Base-by-base conservation (phyloP, 2,113 vertebrate species). In the Platichthys stellatus region DNA sequence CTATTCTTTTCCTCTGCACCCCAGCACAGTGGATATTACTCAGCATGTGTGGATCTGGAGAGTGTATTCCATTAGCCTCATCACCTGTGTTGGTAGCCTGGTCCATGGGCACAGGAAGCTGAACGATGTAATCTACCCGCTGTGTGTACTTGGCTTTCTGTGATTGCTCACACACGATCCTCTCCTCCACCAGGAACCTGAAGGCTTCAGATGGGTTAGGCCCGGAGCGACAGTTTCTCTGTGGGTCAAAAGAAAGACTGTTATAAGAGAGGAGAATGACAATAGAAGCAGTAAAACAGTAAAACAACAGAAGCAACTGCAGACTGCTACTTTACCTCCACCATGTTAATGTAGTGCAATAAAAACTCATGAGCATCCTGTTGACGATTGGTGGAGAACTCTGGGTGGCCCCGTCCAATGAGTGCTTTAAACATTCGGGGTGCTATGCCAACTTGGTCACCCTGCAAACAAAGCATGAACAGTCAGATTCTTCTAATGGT, bases 331-430 rank as follows among this genome's bases (percentile, higher is more conserved):
- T 72, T 94, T 94, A 99, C 98, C 97, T 99, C 98, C 81, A 99
- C 97, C 97, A 99, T 98, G 93, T 99, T 99, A 88, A 99, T 97
- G 88, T 99, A 98, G 92, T 99, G 97, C 92, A 99, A 94, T 90
- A 99, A 95, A 93, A 98, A 99, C 89, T 99, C 98, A 88, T 99
- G 98, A 76, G 98, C 98, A 23, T 99, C 98, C 89, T 99, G 98
- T 78, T 99, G 98, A 61, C 98, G 94, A 91, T 98, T 99, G 62
- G 98, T 99, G 78, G 98, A 99, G 90, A 99, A 99, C 78, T 99
- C 98, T 0, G 96, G 96, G 78, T 99, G 98, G 21, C 98, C 98
- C 78, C 97, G 96, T 28, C 98, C 97, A 5, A 99, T 93, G 63
- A 99, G 96, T 51, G 97, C 95, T 92, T 99, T 99, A 84, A 99